Percentiles rank a stretch among this genome's conserved stretches.
Conservation (phyloP, 2,888 invertebrate species). For the Drosophila lacicola region DNA sequence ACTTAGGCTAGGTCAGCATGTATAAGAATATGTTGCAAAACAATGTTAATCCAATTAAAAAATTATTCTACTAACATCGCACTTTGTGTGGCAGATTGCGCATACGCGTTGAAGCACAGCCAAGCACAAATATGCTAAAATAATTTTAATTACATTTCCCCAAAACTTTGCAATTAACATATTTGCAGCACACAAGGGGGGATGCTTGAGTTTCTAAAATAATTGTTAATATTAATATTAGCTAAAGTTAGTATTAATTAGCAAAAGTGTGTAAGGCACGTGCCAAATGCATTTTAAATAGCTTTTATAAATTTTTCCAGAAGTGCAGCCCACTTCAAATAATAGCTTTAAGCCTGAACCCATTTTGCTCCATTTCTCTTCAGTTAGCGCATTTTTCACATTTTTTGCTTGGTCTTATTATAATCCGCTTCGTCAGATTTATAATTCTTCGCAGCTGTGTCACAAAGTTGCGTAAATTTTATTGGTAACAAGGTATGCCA, state of each 20-base stretch:
- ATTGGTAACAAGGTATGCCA: background rate
- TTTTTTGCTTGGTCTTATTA: background rate
- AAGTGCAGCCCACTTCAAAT: too few relatives aligned
- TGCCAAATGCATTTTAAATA: too few relatives aligned
- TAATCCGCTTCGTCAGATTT: background rate
- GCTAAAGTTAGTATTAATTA: too few relatives aligned
- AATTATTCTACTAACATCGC: background rate
- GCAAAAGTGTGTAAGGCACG: too few relatives aligned
- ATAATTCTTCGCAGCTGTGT: background rate
- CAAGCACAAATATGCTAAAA: background rate
- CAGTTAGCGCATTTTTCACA: background rate
- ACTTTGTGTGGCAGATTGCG: constrained; percentile 1
- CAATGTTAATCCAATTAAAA: constrained; percentile 1
- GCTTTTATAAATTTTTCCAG: too few relatives aligned
- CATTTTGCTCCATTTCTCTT: background rate
- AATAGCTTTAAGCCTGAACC: too few relatives aligned
- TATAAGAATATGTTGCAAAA: background rate
- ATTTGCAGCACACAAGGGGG: background rate
- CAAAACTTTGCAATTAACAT: constrained; percentile 2
- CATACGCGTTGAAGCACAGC: constrained; percentile 9
- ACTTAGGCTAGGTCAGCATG: background rate
- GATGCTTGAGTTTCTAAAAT: background rate
- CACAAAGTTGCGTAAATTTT: background rate
- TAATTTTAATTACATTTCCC: constrained; percentile 32
- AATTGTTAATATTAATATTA: constrained; percentile 3